phyloP scores from a whole-genome alignment of 2,888 invertebrate genomes.

The Urechis unicinctus region DNA sequence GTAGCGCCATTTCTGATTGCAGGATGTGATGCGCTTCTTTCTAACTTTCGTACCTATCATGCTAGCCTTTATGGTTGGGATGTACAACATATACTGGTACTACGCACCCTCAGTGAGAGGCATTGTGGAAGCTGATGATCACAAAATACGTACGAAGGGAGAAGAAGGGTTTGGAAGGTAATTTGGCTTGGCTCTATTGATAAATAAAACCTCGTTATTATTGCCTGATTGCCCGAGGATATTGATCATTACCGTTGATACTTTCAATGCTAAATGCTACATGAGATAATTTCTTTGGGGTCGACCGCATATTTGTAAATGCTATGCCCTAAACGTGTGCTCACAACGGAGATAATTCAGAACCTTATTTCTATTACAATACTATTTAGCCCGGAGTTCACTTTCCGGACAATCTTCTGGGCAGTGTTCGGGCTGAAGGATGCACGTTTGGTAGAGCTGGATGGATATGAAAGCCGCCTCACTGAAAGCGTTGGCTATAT shows the following conservation, averaged over 20 bases:
- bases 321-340: no score
- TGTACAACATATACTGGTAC: slow-evolving; percentile 49
- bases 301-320: no score
- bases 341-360: no score
- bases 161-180: slow-evolving; percentile 43
- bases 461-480: slow-evolving; percentile 15
- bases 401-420: slow-evolving; percentile 47
- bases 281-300: not conserved
- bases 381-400: slow-evolving; percentile 33
- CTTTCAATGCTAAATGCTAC: no score
- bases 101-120: slow-evolving; percentile 34
- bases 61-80: slow-evolving; percentile 43
- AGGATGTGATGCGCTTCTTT: slow-evolving; percentile 21
- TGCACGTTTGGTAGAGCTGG: slow-evolving; percentile 13
- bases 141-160: slow-evolving; percentile 30
- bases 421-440: slow-evolving; percentile 46
- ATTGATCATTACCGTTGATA: no score
- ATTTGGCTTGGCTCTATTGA: slow-evolving; percentile 9
- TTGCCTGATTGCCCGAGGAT: no score
- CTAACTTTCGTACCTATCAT: slow-evolving; percentile 25
- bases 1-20: not conserved
- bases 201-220: no score
- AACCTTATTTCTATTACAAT: no score
- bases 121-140: slow-evolving; percentile 30
- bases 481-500: slow-evolving; percentile 23